A percentile compares a stretch with the other conserved stretches of the same genome.
These are phyloP conservation scores for Psophia crepitans DNA, from an alignment of 2,113 vertebrate genomes.

Conservation along the genomic window DNA sequence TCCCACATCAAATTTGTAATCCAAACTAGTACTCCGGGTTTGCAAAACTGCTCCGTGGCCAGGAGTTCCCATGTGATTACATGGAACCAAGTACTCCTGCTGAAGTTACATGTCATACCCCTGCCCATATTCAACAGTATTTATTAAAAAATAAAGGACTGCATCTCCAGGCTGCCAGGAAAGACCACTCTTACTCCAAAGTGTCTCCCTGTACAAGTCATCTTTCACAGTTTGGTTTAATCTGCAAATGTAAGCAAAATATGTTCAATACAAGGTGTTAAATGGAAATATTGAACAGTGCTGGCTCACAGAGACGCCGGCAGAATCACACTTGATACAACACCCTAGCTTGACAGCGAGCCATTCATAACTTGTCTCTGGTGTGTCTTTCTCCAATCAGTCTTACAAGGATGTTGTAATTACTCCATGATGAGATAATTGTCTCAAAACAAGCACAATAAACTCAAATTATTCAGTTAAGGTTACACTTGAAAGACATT, in stretches of 20 bases:
- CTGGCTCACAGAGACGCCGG: background rate
- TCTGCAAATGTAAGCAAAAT: background rate
- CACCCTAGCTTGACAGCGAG: background rate
- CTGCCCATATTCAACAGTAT: accelerated
- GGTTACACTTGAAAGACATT: constrained; percentile 14
- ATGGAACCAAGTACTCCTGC: background rate
- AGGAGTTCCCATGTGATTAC: background rate
- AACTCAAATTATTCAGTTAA: constrained; percentile 1
- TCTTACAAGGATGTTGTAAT: constrained; percentile 1
- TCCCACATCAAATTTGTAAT: background rate
- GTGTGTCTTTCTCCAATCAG: background rate
- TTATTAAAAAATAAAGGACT: background rate
- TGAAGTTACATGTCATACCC: background rate
- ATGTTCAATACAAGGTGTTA: background rate
- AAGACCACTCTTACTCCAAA: background rate
- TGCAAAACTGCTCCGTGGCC: background rate
- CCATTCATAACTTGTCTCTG: background rate
- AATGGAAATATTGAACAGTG: background rate
- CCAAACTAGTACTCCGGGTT: background rate
- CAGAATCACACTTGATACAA: background rate
- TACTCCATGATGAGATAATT: constrained; percentile 1
- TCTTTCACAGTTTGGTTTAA: background rate
- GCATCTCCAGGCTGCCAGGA: background rate
- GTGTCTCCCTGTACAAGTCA: background rate
- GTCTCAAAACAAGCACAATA: constrained; percentile 1